Conservation (phyloP, 2,888 invertebrate species). For the Serrognathus titanus region DNA sequence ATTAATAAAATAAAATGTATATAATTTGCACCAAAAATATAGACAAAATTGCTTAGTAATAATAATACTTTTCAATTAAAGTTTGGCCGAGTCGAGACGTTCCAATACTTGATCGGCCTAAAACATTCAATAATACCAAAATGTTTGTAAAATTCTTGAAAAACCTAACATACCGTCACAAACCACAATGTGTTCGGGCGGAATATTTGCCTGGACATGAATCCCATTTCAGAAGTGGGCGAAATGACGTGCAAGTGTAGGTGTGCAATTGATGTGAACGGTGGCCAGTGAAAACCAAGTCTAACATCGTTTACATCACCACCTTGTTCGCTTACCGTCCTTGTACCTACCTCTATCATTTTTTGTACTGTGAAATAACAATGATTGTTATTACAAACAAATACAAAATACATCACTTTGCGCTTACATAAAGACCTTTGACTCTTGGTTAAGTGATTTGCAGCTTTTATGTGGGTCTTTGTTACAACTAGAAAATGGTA, state of each 20-base stretch:
- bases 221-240: slow-evolving; percentile 71
- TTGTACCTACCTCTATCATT: slow-evolving; percentile 59
- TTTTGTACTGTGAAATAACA: slow-evolving; percentile 57
- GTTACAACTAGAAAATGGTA: slow-evolving; percentile 78
- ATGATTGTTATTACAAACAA: not conserved
- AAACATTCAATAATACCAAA: slow-evolving; percentile 2
- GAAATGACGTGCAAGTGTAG: slow-evolving; percentile 84
- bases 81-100: not conserved
- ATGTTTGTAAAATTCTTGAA: not conserved
- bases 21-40: no score
- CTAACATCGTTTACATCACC: slow-evolving; percentile 48
- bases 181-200: slow-evolving; percentile 78
- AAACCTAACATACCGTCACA: slow-evolving; percentile 60
- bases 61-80: not conserved
- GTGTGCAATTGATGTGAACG: slow-evolving; percentile 78
- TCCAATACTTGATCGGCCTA: slow-evolving; percentile 14
- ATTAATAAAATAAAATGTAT: no score
- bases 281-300: slow-evolving; percentile 89
- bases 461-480: slow-evolving; percentile 72
- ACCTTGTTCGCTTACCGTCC: slow-evolving; percentile 52
- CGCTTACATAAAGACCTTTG: slow-evolving; percentile 69
- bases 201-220: slow-evolving; percentile 63
- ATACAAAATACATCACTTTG: slow-evolving; percentile 3
- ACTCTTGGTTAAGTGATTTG: slow-evolving; percentile 61
- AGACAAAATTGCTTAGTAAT: no score